These are phyloP conservation scores for Neostethus bicornis DNA, from an alignment of 2,797 vertebrate species.

Conservation along the genomic window DNA sequence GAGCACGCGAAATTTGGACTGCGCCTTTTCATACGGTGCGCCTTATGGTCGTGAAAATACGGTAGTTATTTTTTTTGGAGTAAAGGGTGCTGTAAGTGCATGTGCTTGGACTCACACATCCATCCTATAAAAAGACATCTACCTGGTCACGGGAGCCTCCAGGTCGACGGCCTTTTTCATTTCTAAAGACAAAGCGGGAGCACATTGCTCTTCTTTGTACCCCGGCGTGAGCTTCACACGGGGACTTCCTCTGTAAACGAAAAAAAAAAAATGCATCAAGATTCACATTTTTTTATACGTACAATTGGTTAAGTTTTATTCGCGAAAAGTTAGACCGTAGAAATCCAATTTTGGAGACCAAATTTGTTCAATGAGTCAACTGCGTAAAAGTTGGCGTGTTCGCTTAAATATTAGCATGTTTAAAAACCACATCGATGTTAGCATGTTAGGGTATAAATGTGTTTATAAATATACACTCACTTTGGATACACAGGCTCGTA, in stretches of 20 bases:
- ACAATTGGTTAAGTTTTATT: background rate
- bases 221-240: conserved; percentile 90
- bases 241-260: conserved; percentile 90
- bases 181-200: conserved; percentile 91
- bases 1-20: too few relatives aligned
- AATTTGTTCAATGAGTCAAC: background rate
- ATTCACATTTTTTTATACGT: conserved; percentile 5
- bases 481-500: conserved; percentile 95
- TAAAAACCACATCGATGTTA: too few relatives aligned
- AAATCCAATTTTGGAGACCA: background rate
- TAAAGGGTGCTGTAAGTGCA: too few relatives aligned
- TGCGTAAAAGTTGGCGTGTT: background rate
- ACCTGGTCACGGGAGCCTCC: conserved; percentile 96
- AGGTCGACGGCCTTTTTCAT: conserved; percentile 95
- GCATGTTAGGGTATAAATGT: too few relatives aligned
- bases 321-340: background rate
- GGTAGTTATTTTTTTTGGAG: too few relatives aligned
- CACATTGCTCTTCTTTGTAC: conserved; percentile 96
- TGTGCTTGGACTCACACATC: too few relatives aligned
- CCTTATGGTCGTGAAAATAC: too few relatives aligned
- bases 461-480: conserved; percentile 81
- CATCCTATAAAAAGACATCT: conserved; percentile 18
- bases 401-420: background rate
- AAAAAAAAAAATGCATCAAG: conserved; percentile 40
- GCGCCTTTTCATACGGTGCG: too few relatives aligned